Evolutionary conservation across 2,113 vertebrate species (phyloP).

Genomic region (Sterna hirundo): DNA sequence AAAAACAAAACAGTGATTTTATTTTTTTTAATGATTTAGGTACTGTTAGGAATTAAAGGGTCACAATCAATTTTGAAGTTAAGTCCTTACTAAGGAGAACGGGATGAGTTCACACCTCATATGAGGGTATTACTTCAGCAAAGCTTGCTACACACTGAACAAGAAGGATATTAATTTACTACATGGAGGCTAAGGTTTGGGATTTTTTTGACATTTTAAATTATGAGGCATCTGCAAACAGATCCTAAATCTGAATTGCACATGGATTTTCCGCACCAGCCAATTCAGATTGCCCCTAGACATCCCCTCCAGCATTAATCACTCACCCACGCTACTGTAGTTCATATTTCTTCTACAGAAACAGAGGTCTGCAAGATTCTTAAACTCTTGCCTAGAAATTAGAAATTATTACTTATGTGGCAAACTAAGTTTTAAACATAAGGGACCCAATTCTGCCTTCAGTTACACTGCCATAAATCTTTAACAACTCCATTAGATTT

Average conservation of each 20-base stretch:
- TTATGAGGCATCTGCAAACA: conserved; percentile 43
- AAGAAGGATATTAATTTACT: conserved; percentile 44
- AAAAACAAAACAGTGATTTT: background rate
- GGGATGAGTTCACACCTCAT: conserved; percentile 50
- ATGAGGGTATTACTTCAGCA: conserved; percentile 35
- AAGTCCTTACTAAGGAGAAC: background rate
- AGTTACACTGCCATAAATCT: conserved; percentile 58
- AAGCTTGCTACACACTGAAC: conserved; percentile 1
- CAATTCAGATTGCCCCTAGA: conserved; percentile 10
- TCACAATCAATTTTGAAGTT: conserved; percentile 8
- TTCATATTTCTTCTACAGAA: conserved; percentile 56
- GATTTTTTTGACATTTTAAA: conserved; percentile 36
- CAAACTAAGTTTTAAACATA: conserved; percentile 63
- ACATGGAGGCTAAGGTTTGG: background rate
- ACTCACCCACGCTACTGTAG: conserved; percentile 38
- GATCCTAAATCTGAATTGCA: conserved; percentile 26
- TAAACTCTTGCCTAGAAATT: conserved; percentile 56
- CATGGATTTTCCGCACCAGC: conserved; percentile 48
- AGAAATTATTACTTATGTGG: conserved; percentile 52
- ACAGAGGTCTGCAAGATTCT: conserved; percentile 50
- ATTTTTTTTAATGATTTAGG: background rate
- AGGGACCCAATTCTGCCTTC: conserved; percentile 55
- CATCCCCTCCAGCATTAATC: conserved; percentile 27
- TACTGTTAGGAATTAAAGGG: background rate
- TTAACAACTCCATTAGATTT: conserved; percentile 53